phyloP scores from a whole-genome alignment of 2,113 vertebrate genomes.

The Anseranas semipalmata region DNA sequence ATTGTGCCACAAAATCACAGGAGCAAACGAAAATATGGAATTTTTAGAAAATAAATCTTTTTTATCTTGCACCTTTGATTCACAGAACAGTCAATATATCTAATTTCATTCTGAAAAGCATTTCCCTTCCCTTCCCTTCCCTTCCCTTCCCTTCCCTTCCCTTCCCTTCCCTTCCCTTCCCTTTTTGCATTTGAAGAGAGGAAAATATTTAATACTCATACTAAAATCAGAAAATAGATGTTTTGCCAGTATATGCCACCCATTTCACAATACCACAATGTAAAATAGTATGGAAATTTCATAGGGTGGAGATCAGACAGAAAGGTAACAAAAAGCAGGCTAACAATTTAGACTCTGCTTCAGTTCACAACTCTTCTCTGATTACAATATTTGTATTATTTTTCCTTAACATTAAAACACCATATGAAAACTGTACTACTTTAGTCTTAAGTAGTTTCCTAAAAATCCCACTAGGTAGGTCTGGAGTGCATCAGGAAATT shows the following conservation, averaged over 20 bases:
- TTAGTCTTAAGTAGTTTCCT: background rate
- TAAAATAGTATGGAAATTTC: background rate
- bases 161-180: background rate
- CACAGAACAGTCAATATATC: background rate
- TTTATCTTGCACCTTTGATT: background rate
- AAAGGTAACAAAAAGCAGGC: background rate
- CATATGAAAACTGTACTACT: background rate
- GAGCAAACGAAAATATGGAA: background rate
- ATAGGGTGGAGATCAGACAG: background rate
- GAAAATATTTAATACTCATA: background rate
- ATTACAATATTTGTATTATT: background rate
- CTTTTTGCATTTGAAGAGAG: fast-evolving
- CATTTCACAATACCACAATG: background rate
- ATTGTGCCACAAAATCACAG: background rate
- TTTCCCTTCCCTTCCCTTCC: background rate
- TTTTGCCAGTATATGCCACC: background rate
- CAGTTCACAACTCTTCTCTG: background rate
- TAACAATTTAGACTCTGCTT: background rate
- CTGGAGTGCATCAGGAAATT: background rate
- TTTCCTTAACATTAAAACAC: background rate
- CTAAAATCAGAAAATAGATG: background rate
- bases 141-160: background rate
- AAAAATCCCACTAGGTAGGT: background rate
- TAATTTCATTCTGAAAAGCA: background rate
- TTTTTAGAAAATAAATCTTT: background rate